phyloP scores from a whole-genome alignment of 2,113 vertebrate species.

The Aythya baeri region DNA sequence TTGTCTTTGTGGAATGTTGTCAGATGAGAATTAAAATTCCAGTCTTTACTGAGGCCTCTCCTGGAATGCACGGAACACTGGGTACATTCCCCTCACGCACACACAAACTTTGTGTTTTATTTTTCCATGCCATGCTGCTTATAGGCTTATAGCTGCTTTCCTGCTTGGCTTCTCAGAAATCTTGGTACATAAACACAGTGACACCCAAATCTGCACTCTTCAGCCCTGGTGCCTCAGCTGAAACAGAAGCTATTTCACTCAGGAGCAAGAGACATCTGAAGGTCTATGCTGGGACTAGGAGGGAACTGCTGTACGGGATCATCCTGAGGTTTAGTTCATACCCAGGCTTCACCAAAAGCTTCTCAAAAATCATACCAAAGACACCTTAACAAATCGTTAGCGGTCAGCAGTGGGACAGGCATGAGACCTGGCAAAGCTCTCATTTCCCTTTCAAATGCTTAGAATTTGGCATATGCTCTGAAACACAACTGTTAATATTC shows the following conservation, averaged over 20 bases:
- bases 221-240: not conserved
- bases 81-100: not conserved
- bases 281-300: not conserved
- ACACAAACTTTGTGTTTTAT: not conserved
- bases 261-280: not conserved
- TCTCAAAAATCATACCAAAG: not conserved
- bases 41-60: constrained; percentile 29
- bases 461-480: not conserved
- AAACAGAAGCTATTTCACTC: not conserved
- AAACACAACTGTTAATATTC: not conserved
- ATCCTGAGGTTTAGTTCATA: not conserved
- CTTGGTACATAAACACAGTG: not conserved
- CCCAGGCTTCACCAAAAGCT: not conserved
- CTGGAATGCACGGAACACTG: constrained; percentile 35
- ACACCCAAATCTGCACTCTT: not conserved
- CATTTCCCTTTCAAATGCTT: not conserved
- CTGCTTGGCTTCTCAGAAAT: not conserved
- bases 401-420: not conserved
- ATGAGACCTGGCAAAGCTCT: not conserved
- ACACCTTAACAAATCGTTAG: not conserved
- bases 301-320: not conserved
- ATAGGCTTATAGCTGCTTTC: constrained; percentile 5
- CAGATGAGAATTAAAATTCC: constrained; percentile 49
- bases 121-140: constrained; percentile 8
- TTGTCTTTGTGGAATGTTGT: constrained; percentile 41